Evolutionary conservation across 2,888 invertebrate species (phyloP), one percentile per base, ranked within the genome.

Genomic region (Cryptophagus acutangulus): DNA sequence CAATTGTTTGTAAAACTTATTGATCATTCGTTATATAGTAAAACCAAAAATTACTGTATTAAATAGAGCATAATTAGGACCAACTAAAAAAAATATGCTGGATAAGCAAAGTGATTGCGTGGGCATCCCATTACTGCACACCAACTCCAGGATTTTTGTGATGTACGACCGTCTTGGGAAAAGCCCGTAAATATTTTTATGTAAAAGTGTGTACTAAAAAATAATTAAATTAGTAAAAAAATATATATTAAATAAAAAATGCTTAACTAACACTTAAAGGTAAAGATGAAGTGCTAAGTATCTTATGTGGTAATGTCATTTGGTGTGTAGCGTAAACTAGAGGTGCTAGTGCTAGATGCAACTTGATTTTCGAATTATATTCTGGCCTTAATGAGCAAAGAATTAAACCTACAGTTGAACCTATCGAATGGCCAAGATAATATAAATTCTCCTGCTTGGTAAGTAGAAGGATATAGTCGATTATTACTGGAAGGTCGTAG

Each of bases 341-440:
- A n/a, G 69, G 69, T 9, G 67, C 66, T 28, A 69, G 46, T 6
- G 62, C 63, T 12, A 65, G 54, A 36, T 64, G 58, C n/a, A 65
- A 50, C 30, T 55, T 55, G 17, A 70, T 58, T 57, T 68, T 69
- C 6, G 51, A 41, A 48, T 68, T 68, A 44, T 67, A 70, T 41
- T 66, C 63, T 2, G 69, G 67, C 6, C 63, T 62, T 28, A 58
- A 55, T 1, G 73, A 69, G 36, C 67, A 61, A 59, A 74, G 58
- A n/a, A 72, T 71, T 42, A 69, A 70, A 46, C 69, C 70, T 41
- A 66, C 62, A 4, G 72, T 68, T 1, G 72, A 70, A 16, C 80
- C 81, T 66, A 82, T 78, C 1, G 78, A 81, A 58, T 82, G 80
- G 1, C 81, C 82, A n/a, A 80, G 63, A 61, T 78, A 81, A 50